A percentile compares a stretch with the other conserved stretches of the same genome.
Conservation (phyloP, 30 jellyfish, hydroid and myxozoan species). For the Pseudorhiza aurosa region DNA sequence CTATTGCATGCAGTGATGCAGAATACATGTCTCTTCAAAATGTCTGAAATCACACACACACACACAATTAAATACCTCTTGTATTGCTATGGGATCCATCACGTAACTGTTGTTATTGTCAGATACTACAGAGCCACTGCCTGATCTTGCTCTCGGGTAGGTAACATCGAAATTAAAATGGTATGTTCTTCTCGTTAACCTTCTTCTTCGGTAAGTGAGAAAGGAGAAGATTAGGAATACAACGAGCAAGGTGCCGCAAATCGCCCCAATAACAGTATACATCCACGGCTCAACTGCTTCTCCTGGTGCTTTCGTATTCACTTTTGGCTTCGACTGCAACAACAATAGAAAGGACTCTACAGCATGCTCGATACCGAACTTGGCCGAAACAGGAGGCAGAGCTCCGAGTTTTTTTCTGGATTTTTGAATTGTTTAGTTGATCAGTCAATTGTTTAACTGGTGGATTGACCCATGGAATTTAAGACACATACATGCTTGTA, state of each 20-base stretch:
- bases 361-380: too few species aligned
- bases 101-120: slow-evolving; percentile 67
- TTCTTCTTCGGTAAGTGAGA: slow-evolving; percentile 64
- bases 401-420: too few species aligned
- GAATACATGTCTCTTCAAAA: too few species aligned
- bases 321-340: slow-evolving; percentile 15
- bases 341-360: too few species aligned
- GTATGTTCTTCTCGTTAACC: slow-evolving; percentile 32
- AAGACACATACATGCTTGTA: too few species aligned
- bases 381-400: too few species aligned
- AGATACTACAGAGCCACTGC: slow-evolving; percentile 46
- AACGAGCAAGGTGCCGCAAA: slow-evolving; percentile 70
- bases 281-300: slow-evolving; percentile 61
- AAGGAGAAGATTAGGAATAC: slow-evolving; percentile 61
- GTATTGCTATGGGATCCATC: slow-evolving; percentile 36
- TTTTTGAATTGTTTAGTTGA: too few species aligned
- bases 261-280: slow-evolving; percentile 76
- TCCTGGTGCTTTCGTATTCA: background rate
- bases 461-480: too few species aligned
- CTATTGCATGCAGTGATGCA: too few species aligned
- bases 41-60: too few species aligned
- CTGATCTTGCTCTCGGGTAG: slow-evolving; percentile 49
- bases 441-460: too few species aligned
- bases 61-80: too few species aligned
- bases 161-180: slow-evolving; percentile 44